Base-by-base conservation (phyloP, 1,140 invertebrate species). In the Camponotus pennsylvanicus region DNA sequence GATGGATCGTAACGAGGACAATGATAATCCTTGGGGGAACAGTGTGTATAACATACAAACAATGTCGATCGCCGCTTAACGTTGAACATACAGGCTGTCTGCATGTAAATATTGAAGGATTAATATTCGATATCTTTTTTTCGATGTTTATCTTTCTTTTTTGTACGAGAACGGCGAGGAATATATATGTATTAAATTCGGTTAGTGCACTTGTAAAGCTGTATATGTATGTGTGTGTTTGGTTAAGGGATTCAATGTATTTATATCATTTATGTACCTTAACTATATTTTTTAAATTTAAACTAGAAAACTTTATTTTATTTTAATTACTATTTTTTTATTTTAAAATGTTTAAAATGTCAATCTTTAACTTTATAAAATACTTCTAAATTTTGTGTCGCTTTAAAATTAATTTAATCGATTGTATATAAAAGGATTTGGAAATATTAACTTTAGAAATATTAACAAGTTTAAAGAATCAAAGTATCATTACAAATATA, bases 31-130 rank as follows among this genome's bases (percentile, higher is more conserved):
- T 75, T 61, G 18, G 18, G 55, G 37, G 21, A 55, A 42, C 34
- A 70, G 27, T 40, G 15, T 59, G 21, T 59, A 45, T 45, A 67
- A 59, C 18, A 18, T 52, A 82, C 55, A 52, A 79, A 67, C 67
- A 73, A 18, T 57, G 66, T 82, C 37, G 37, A 70, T 49, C 69
- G 66, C 7, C 27, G 40, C 27, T 73, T 73, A 82, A 73, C 37
- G 67, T 71, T 42, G 21, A 18, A 21, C 18, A 61, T 73, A 73
- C 52, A 75, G 49, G 55, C 69, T 8, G n/a, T 49, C 49, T 18
- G 55, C 11, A 49, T 63, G 69, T 59, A 83, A 83, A 83, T 83
- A 83, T 83, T 83, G 55, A 55, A 75, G 13, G 5, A 73, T 82
- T 82, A 75, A 63, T 34, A 61, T 49, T 83, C 57, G 52, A 70